Percentiles rank a stretch among this genome's conserved stretches.
These are phyloP conservation scores for Tragelaphus buxtoni DNA, from an alignment of 2,113 vertebrate species.

Conservation along the genomic window DNA sequence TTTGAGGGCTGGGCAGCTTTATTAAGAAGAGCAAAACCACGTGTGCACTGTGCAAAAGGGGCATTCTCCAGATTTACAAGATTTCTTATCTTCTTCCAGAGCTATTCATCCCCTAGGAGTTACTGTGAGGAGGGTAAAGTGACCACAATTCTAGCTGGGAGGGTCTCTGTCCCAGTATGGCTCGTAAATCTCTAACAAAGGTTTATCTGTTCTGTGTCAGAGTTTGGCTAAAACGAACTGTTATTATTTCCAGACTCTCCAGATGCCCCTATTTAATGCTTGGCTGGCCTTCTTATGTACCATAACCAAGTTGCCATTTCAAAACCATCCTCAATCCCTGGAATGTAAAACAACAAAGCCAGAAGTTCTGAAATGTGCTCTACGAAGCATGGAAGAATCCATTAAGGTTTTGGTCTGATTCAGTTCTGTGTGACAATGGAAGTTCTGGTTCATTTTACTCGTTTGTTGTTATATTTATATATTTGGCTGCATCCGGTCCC, in stretches of 20 bases:
- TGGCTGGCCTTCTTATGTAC: slow-evolving; percentile 51
- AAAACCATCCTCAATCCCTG: slow-evolving; percentile 32
- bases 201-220: slow-evolving; percentile 43
- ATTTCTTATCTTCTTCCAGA: not conserved
- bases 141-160: not conserved
- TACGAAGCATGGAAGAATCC: not conserved
- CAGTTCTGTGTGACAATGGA: not conserved
- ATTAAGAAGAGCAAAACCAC: not conserved
- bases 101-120: not conserved
- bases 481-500: not conserved
- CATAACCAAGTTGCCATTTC: slow-evolving; percentile 57
- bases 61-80: not conserved
- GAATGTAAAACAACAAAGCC: slow-evolving; percentile 60
- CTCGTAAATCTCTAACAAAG: slow-evolving; percentile 17
- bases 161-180: not conserved
- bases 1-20: not conserved
- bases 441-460: not conserved
- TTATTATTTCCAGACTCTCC: slow-evolving; percentile 45
- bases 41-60: not conserved
- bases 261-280: slow-evolving; percentile 60
- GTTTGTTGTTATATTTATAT: not conserved
- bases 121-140: not conserved
- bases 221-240: slow-evolving; percentile 42
- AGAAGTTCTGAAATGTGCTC: slow-evolving; percentile 32
- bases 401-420: slow-evolving; percentile 12